These are phyloP conservation scores for Polyodon spathula DNA, from an alignment of 2,113 vertebrate genomes.

Conservation along the genomic window DNA sequence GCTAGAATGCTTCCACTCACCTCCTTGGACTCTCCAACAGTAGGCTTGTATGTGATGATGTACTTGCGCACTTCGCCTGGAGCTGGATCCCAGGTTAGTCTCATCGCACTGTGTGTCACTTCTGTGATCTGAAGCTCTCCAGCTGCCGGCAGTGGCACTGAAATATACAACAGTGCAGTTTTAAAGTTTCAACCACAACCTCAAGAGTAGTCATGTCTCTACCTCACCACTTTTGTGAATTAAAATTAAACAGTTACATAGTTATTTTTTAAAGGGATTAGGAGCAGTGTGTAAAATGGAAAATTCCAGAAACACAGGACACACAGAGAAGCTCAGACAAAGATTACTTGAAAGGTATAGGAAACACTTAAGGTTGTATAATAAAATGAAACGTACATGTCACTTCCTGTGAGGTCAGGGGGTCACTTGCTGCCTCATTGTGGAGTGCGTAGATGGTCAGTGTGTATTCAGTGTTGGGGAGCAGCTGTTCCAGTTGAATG, in stretches of 20 bases:
- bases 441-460: conserved; percentile 63
- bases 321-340: background rate
- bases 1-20: too few relatives aligned
- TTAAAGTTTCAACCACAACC: too few relatives aligned
- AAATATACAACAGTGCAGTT: conserved; percentile 16
- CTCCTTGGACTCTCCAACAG: conserved; percentile 70
- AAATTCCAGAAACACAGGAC: background rate
- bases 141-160: conserved; percentile 67
- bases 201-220: too few relatives aligned
- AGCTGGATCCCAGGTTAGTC: conserved; percentile 53
- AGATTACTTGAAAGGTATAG: background rate
- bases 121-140: conserved; percentile 51
- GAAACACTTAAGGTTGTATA: conserved; percentile 10
- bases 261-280: too few relatives aligned
- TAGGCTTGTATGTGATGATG: conserved; percentile 55
- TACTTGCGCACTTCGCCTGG: conserved; percentile 64
- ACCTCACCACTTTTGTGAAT: too few relatives aligned
- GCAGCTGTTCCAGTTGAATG: conserved; percentile 63
- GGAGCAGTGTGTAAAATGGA: too few relatives aligned
- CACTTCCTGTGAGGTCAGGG: conserved; percentile 67
- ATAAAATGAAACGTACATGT: conserved; percentile 62
- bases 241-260: too few relatives aligned
- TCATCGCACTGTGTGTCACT: conserved; percentile 62
- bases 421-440: conserved; percentile 60
- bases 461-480: conserved; percentile 73